Conservation (phyloP, 1,140 invertebrate genomes). For the Bactericera cockerelli region DNA sequence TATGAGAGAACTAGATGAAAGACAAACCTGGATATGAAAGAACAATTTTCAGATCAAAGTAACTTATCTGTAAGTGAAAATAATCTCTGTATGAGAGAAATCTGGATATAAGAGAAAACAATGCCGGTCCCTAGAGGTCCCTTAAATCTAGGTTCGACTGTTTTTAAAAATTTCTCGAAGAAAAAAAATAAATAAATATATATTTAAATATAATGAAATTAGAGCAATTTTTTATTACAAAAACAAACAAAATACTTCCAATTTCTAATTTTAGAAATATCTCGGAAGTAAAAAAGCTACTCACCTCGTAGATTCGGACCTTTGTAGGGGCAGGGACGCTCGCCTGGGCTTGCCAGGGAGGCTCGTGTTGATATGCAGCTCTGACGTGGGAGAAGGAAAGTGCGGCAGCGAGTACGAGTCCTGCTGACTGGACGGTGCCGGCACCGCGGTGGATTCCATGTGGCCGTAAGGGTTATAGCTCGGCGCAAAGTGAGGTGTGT, state of each 20-base stretch:
- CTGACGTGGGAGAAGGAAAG: conserved; percentile 23
- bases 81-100: no score
- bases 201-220: neutral
- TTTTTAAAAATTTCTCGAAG: no score
- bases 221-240: neutral
- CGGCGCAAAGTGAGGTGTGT: conserved; percentile 5
- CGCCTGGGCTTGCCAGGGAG: conserved; percentile 42
- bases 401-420: conserved; percentile 27
- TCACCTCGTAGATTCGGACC: conserved; percentile 54
- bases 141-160: no score
- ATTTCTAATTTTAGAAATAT: no score
- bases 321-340: conserved; percentile 52
- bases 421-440: conserved; percentile 29
- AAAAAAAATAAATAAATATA: no score
- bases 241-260: no score
- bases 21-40: no score
- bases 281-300: neutral
- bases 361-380: conserved; percentile 22
- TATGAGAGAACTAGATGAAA: no score
- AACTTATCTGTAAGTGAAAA: no score
- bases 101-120: no score
- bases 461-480: conserved; percentile 17
- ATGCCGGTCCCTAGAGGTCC: no score
- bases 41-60: no score
- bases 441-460: conserved; percentile 36